A percentile compares a stretch with the other conserved stretches of the same genome.
phyloP scores from a whole-genome alignment of 2,797 vertebrate species.

The Darevskia mixta region DNA sequence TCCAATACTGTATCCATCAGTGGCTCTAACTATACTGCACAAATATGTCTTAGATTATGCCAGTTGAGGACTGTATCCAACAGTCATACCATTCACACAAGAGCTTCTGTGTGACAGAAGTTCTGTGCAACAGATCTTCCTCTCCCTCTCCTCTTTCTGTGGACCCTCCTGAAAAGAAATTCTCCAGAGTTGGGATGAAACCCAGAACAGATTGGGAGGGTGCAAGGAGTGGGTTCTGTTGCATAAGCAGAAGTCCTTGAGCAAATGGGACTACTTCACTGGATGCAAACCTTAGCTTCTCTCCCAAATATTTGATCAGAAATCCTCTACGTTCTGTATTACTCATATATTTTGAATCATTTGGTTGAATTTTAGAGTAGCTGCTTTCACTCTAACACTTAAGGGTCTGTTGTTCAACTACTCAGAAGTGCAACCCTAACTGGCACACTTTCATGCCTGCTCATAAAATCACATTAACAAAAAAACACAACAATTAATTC shows the following conservation, averaged over 20 bases:
- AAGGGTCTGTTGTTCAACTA: background rate
- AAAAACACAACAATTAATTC: constrained; percentile 6
- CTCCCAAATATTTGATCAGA: background rate
- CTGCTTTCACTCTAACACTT: constrained; percentile 1
- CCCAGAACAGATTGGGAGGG: too few species aligned
- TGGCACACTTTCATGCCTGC: constrained; percentile 8
- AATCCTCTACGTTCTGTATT: background rate
- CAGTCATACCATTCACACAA: background rate
- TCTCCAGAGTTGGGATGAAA: background rate
- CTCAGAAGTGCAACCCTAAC: constrained; percentile 17
- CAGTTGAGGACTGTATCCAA: background rate
- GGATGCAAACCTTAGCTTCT: background rate
- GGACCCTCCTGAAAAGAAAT: too few species aligned
- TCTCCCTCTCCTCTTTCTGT: too few species aligned
- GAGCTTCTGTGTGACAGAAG: too few species aligned
- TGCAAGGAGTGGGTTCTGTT: too few species aligned
- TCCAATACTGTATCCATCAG: background rate
- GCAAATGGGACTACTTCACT: too few species aligned
- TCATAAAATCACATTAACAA: constrained; percentile 9
- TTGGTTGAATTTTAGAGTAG: background rate
- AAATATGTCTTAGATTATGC: background rate
- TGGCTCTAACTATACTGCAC: background rate
- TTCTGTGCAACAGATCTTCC: too few species aligned
- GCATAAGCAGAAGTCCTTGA: too few species aligned
- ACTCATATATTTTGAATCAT: background rate